Evolutionary conservation across 1,140 invertebrate species (phyloP).

Genomic region (Lepidostoma basale): DNA sequence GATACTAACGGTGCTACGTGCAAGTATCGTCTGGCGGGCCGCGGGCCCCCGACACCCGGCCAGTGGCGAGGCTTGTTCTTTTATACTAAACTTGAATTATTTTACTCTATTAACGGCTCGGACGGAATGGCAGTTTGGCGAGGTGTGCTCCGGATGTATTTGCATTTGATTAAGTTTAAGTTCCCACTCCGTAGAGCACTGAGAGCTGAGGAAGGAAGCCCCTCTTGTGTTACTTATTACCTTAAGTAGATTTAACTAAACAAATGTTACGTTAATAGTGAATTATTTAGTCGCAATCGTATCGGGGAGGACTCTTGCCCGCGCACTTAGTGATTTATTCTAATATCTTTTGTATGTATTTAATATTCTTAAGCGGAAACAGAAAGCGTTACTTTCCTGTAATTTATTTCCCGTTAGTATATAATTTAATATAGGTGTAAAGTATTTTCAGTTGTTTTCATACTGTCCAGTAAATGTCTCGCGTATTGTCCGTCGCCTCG

Average conservation of each 20-base stretch:
- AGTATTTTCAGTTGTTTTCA: conserved; percentile 25
- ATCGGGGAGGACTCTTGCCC: conserved; percentile 53
- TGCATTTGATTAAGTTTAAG: conserved; percentile 1
- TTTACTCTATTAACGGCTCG: no score
- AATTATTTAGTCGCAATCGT: conserved; percentile 38
- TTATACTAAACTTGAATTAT: no score
- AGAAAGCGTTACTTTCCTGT: conserved; percentile 8
- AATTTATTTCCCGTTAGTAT: conserved; percentile 30
- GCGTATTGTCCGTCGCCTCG: conserved; percentile 31
- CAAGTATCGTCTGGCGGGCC: conserved; percentile 9
- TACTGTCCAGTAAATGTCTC: conserved; percentile 25
- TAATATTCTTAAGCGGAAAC: conserved; percentile 11
- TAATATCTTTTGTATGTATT: conserved; percentile 55
- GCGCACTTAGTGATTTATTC: conserved; percentile 61
- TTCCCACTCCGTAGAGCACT: neutral
- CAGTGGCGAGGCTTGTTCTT: no score
- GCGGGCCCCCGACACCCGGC: no score
- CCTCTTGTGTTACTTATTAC: conserved; percentile 29
- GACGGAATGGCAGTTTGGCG: no score
- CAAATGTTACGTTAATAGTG: conserved; percentile 33
- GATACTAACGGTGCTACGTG: conserved; percentile 21
- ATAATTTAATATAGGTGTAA: conserved; percentile 31
- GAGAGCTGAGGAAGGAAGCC: conserved; percentile 1
- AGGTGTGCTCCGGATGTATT: conserved; percentile 2
- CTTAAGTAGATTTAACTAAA: conserved; percentile 31